A percentile compares a stretch with the other conserved stretches of the same genome.
These are phyloP conservation scores for Nasonia vitripennis DNA, from an alignment of 1,140 invertebrate genomes.

Conservation along the genomic window DNA sequence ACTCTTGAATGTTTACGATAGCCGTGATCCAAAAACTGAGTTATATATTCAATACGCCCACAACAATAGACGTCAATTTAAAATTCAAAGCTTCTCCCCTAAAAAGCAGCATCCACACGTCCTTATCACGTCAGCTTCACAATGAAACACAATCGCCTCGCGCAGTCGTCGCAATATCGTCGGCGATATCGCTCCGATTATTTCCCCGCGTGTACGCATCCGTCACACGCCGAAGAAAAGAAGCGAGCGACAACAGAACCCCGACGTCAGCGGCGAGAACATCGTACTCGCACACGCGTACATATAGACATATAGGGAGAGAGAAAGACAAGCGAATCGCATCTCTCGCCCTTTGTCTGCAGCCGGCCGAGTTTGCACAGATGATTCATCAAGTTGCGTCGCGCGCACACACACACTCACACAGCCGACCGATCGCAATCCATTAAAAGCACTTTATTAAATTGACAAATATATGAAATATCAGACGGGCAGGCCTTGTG, in stretches of 20 bases:
- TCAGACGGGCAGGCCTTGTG: conserved; percentile 46
- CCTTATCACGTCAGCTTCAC: not conserved
- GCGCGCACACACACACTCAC: not conserved
- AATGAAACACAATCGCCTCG: not conserved
- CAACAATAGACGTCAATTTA: too few species aligned
- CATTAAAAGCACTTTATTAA: conserved; percentile 73
- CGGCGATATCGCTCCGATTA: not conserved
- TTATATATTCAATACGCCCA: too few species aligned
- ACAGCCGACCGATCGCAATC: conserved; percentile 55
- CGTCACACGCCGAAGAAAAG: not conserved
- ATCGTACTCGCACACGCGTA: not conserved
- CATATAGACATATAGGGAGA: too few species aligned
- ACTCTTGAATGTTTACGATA: too few species aligned
- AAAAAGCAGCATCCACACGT: not conserved
- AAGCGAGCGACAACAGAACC: not conserved
- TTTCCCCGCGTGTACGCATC: not conserved
- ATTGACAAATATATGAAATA: conserved; percentile 69
- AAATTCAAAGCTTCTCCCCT: too few species aligned
- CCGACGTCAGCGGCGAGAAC: not conserved
- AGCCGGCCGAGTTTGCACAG: conserved; percentile 53
- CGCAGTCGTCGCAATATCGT: not conserved
- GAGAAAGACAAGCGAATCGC: not conserved
- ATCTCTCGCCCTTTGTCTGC: conserved; percentile 9
- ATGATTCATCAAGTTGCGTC: conserved; percentile 60
- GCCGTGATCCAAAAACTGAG: too few species aligned